Evolutionary conservation across 2,797 vertebrate species (phyloP), one percentile per base, ranked within the genome.

Genomic region (Eidolon dupreanum): DNA sequence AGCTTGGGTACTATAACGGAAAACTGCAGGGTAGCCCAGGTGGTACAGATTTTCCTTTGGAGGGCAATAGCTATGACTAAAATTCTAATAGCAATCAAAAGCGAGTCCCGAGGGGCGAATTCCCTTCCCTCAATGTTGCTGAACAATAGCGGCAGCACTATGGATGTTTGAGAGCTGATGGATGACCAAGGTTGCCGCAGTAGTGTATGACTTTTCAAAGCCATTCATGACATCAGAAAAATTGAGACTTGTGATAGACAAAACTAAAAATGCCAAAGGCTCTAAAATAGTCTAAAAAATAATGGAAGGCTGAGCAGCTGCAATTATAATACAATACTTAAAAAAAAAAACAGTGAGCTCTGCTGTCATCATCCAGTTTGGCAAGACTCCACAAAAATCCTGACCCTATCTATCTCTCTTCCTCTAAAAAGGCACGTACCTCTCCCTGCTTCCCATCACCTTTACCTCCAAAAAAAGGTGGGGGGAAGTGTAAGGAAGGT

Each of bases 1-100:
- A 46, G 74, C 74, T 26, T 55, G 82, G 88, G 65, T 26, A 6
- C 51, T 11, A 22, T 92, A 87, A 95, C 33, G 66, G 86, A 88
- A 93, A 81, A 51, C 79, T 78, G 8, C 33, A 36, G 61, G 65
- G 61, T 59, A 92, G 79, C 61, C 53, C 86, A 82, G 68, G 79
- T 63, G 83, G 55, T n/a, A 41, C 0, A 0, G 26, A 59, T 53
- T 94, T 87, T 95, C 95, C 91, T 97, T 97, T 68, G 1, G 55
- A 95, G 84, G 43, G 49, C 82, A 82, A 91, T 92, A 79, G 86
- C 94, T 84, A 41, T 28, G 61, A 96, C 89, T 94, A 33, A 92
- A 96, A 87, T 15, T 90, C 94, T 92, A 95, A 96, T 65, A 82
- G 91, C 96, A 81, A 94, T 95, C 94, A 94, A 96, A 97, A 89